Evolutionary conservation across 2,888 invertebrate genomes (phyloP).

Genomic region (Fissipunctia ypsillon): DNA sequence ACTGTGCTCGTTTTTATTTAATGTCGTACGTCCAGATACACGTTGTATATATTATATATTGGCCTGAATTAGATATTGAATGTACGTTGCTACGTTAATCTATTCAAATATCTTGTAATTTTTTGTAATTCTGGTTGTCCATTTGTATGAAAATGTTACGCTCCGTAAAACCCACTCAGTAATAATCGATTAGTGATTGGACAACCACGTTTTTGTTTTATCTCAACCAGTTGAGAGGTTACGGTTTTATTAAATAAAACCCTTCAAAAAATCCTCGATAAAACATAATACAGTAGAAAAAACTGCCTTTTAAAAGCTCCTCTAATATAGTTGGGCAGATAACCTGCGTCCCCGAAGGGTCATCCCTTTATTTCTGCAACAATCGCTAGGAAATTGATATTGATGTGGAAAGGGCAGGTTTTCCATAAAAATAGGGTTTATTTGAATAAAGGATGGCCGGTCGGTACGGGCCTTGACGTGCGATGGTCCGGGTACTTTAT

Average conservation of each 20-base stretch:
- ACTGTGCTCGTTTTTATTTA: no score
- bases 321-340: constrained; percentile 88
- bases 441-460: constrained; percentile 90
- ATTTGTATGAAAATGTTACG: not conserved
- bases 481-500: constrained; percentile 84
- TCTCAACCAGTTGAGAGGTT: constrained; percentile 28
- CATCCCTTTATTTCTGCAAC: constrained; percentile 91
- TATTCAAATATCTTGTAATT: not conserved
- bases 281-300: constrained; percentile 47
- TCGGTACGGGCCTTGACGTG: constrained; percentile 83
- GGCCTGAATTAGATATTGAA: not conserved
- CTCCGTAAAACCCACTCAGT: constrained; percentile 7
- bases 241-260: constrained; percentile 41
- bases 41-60: no score
- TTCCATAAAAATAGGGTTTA: constrained; percentile 91
- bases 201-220: constrained; percentile 15
- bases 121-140: not conserved
- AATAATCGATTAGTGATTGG: constrained; percentile 37
- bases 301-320: constrained; percentile 79
- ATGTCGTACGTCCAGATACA: no score
- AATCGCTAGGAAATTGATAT: constrained; percentile 90
- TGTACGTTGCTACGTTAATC: not conserved
- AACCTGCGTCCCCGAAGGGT: constrained; percentile 88
- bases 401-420: constrained; percentile 90
- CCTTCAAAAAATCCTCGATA: constrained; percentile 15